phyloP scores from a whole-genome alignment of 2,797 vertebrate genomes.

The Gastrophryne carolinensis region DNA sequence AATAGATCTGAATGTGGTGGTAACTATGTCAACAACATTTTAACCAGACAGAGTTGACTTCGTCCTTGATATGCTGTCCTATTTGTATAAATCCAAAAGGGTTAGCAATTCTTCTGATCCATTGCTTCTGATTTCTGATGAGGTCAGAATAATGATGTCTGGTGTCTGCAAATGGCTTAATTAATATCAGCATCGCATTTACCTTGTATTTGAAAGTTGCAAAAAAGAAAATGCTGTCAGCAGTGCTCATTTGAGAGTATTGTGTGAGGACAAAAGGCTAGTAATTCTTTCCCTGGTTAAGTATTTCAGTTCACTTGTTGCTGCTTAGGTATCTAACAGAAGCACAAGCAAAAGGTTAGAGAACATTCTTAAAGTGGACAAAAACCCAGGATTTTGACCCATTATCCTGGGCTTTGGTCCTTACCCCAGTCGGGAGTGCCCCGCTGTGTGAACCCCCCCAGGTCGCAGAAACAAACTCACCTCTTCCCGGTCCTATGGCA shows the following conservation, averaged over 20 bases:
- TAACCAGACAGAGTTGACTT: slow-evolving; percentile 10
- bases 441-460: too few relatives aligned
- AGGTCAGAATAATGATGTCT: background rate
- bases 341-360: too few relatives aligned
- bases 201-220: background rate
- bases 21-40: slow-evolving; percentile 36
- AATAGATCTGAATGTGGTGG: slow-evolving; percentile 1
- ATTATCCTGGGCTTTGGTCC: too few relatives aligned
- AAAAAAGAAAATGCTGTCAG: background rate
- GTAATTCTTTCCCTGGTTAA: background rate
- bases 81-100: background rate
- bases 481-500: too few relatives aligned
- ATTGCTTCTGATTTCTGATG: background rate
- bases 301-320: too few relatives aligned
- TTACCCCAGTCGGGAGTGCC: too few relatives aligned
- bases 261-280: background rate
- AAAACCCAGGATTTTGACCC: too few relatives aligned
- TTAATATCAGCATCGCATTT: background rate
- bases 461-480: too few relatives aligned
- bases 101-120: background rate
- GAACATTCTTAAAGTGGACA: too few relatives aligned
- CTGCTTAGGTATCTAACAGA: too few relatives aligned
- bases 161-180: background rate
- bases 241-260: background rate
- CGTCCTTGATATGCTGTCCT: background rate